These are phyloP conservation scores for Trissolcus brochymenae DNA, from an alignment of 2,888 invertebrate species.

Conservation along the genomic window DNA sequence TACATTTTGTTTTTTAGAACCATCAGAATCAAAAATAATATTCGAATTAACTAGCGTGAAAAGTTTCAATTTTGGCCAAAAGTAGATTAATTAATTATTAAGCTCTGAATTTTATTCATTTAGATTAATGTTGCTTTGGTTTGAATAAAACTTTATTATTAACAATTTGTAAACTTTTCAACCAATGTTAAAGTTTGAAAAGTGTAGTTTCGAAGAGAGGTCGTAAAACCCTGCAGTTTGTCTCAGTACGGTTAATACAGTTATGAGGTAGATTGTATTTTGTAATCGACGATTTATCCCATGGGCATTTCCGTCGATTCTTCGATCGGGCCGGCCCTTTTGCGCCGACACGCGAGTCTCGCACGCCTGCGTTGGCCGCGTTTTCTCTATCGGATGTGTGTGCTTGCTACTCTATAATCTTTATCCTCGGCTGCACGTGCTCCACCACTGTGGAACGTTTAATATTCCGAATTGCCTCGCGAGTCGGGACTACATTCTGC, in stretches of 20 bases:
- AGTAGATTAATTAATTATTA: no score
- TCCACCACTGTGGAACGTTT: constrained; percentile 33
- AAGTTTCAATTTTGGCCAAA: no score
- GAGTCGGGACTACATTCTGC: constrained; percentile 37
- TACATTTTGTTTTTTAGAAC: no score
- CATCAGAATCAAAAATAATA: no score
- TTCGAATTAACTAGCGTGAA: no score
- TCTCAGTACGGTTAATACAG: constrained; percentile 10
- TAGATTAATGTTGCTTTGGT: no score
- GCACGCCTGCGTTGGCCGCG: constrained; percentile 21
- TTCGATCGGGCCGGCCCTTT: constrained; percentile 20
- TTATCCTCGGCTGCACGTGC: constrained; percentile 40
- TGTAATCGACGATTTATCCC: constrained; percentile 18
- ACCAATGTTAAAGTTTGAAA: no score
- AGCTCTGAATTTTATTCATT: no score
- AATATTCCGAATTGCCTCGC: constrained; percentile 39
- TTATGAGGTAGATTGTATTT: constrained; percentile 7
- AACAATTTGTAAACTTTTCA: no score
- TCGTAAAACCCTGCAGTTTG: no score
- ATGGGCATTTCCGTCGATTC: constrained; percentile 31
- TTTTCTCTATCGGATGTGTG: constrained; percentile 39
- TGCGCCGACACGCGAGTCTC: constrained; percentile 46
- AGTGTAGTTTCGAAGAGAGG: no score
- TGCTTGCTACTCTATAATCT: constrained; percentile 43
- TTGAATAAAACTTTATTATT: no score